Conservation (phyloP, 2,888 invertebrate species). For the Epirrhoe alternata region DNA sequence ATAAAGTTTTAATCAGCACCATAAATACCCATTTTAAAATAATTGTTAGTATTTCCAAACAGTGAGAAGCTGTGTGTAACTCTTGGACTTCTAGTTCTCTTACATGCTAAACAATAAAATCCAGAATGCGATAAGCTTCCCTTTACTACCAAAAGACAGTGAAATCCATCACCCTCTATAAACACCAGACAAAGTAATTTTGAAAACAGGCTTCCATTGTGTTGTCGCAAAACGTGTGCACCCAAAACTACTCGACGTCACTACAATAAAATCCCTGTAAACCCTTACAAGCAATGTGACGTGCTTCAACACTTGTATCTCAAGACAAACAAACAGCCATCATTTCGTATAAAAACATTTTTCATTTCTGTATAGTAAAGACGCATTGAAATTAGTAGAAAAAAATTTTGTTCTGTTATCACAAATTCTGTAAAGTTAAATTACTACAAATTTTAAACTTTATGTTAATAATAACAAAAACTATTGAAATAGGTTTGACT, state of each 20-base stretch:
- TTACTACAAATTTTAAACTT: too few relatives aligned
- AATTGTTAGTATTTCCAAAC: conserved; percentile 59
- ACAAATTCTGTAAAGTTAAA: too few relatives aligned
- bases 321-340: conserved; percentile 53
- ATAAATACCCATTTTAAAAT: conserved; percentile 34
- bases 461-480: too few relatives aligned
- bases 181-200: conserved; percentile 33
- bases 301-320: conserved; percentile 61
- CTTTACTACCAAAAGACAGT: conserved; percentile 27
- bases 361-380: conserved; percentile 13
- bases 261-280: conserved; percentile 54
- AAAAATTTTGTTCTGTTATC: too few relatives aligned
- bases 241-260: conserved; percentile 55
- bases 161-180: conserved; percentile 36
- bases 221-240: conserved; percentile 54
- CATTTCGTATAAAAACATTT: conserved; percentile 50
- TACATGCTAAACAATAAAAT: conserved; percentile 50
- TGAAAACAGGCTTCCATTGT: conserved; percentile 30
- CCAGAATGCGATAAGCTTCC: conserved; percentile 8
- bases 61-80: conserved; percentile 51
- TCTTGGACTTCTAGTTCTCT: conserved; percentile 45
- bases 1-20: conserved; percentile 51
- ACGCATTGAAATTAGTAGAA: conserved; percentile 14
- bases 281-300: conserved; percentile 62
- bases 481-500: too few relatives aligned